A percentile compares a stretch with the other conserved stretches of the same genome.
phyloP scores from a whole-genome alignment of 2,113 vertebrate genomes.

The Phalacrocorax carbo region DNA sequence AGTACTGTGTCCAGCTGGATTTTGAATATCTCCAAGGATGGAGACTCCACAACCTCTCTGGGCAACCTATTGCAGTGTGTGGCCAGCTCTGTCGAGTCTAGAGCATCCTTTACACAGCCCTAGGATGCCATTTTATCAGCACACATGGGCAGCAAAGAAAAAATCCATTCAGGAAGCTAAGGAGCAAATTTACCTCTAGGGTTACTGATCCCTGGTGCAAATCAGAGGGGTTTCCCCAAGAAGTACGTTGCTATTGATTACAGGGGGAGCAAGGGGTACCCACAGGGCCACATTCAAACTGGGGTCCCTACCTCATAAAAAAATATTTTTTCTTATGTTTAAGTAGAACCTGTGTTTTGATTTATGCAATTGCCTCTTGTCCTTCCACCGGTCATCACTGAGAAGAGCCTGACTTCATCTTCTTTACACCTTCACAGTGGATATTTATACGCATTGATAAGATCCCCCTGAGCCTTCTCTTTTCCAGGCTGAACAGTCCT shows the following conservation, averaged over 20 bases:
- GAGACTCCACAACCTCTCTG: neutral
- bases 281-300: no score
- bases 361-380: neutral
- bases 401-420: neutral
- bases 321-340: neutral
- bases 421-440: neutral
- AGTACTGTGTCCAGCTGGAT: neutral
- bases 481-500: neutral
- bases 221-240: no score
- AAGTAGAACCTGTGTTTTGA: neutral
- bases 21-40: neutral
- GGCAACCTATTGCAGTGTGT: neutral
- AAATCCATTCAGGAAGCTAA: no score
- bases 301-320: neutral
- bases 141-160: no score
- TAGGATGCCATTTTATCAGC: no score
- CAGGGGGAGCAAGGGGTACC: no score
- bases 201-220: no score
- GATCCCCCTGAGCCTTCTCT: neutral
- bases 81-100: neutral
- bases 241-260: no score
- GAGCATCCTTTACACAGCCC: no score
- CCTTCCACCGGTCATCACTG: neutral
- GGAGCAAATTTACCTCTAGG: no score
- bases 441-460: neutral